phyloP scores from a whole-genome alignment of 2,888 invertebrate genomes.

The Merodon equestris region DNA sequence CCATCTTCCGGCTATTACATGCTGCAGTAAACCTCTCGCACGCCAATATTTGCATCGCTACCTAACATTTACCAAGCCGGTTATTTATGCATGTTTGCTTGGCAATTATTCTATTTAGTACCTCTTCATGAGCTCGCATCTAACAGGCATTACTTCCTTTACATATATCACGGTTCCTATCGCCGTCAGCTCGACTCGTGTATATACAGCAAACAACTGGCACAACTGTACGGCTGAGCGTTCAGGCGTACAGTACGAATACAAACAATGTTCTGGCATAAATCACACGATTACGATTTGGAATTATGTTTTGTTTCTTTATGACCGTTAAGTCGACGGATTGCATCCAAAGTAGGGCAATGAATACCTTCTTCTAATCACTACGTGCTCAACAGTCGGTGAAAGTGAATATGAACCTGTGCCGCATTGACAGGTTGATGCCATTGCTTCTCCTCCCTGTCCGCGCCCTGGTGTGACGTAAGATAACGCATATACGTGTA shows the following conservation, averaged over 20 bases:
- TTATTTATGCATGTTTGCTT: slow-evolving; percentile 50
- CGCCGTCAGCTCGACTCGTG: slow-evolving; percentile 1
- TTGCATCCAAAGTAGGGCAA: slow-evolving; percentile 34
- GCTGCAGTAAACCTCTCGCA: slow-evolving; percentile 10
- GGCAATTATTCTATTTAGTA: slow-evolving; percentile 55
- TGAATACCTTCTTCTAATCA: slow-evolving; percentile 48
- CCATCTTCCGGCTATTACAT: slow-evolving; percentile 46
- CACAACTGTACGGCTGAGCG: not conserved
- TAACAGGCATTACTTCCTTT: slow-evolving; percentile 38
- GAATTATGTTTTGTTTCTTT: not conserved
- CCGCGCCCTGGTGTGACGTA: too few species aligned
- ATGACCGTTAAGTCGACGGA: slow-evolving; percentile 23
- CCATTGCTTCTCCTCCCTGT: not conserved
- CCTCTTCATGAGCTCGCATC: slow-evolving; percentile 34
- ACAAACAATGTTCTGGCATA: not conserved
- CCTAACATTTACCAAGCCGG: not conserved
- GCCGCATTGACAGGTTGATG: slow-evolving; percentile 3
- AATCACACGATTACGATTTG: not conserved
- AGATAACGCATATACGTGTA: too few species aligned
- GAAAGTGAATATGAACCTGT: slow-evolving; percentile 27
- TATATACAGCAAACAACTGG: not conserved
- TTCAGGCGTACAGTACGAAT: not conserved
- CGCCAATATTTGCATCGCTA: slow-evolving; percentile 36
- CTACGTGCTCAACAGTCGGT: slow-evolving; percentile 40
- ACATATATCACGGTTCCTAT: slow-evolving; percentile 20